These are phyloP conservation scores for Eristalinus aeneus DNA, from an alignment of 2,888 invertebrate species.

Conservation along the genomic window DNA sequence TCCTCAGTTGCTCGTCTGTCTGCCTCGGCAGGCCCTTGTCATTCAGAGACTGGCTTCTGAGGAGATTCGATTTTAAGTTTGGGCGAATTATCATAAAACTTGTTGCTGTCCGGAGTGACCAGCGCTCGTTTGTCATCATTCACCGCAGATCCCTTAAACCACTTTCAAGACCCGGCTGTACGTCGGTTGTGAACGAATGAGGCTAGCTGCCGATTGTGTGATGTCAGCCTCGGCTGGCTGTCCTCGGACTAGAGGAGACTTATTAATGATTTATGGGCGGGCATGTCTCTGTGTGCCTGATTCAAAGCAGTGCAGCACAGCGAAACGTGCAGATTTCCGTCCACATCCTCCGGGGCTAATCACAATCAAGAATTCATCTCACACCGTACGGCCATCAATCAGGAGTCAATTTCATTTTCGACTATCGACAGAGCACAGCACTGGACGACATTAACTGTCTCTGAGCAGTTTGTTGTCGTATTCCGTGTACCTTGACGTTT, in stretches of 20 bases:
- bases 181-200: background rate
- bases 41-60: background rate
- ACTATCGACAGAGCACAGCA: slow-evolving; percentile 64
- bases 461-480: background rate
- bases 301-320: background rate
- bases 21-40: background rate
- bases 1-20: background rate
- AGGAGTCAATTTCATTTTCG: slow-evolving; percentile 64
- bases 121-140: slow-evolving; percentile 24
- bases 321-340: background rate
- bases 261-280: slow-evolving; percentile 4
- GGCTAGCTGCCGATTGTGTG: background rate
- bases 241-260: slow-evolving; percentile 27
- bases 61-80: background rate
- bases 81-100: slow-evolving; percentile 33
- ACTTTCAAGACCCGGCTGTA: background rate
- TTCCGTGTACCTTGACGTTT: slow-evolving; percentile 21
- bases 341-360: slow-evolving; percentile 30
- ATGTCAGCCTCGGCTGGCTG: slow-evolving; percentile 15
- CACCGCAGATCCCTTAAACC: slow-evolving; percentile 7
- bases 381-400: slow-evolving; percentile 64
- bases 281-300: background rate
- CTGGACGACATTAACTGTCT: slow-evolving; percentile 68
- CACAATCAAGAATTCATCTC: slow-evolving; percentile 68
- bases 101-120: slow-evolving; percentile 7